Evolutionary conservation across 1,140 invertebrate species (phyloP), one percentile per base, ranked within the genome.

Genomic region (Atta colombica): DNA sequence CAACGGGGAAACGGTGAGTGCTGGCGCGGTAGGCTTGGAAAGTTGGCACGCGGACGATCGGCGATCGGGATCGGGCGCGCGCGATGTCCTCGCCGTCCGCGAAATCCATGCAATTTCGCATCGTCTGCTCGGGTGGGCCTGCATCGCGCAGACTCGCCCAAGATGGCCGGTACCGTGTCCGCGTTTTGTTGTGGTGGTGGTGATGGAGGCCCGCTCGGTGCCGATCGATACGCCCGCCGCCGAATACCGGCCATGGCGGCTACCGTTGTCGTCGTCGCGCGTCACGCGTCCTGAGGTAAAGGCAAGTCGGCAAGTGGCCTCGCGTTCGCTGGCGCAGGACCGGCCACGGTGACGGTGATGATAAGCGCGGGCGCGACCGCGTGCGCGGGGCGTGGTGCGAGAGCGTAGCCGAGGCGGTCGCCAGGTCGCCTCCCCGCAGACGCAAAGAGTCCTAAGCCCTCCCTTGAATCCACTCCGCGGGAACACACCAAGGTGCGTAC

Each of bases 401-500:
- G 85, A 87, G 89, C 85, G 86, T 92, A 90, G 89, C 89, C 89
- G 81, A 86, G 85, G 55, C 89, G 89, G 86, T 87, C 75, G 89
- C 85, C 91, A 86, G 89, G 89, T 87, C 75, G 89, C 85, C 91
- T 91, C 90, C 88, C 89, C 91, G 88, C 90, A 92, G 89, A 91
- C 88, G 88, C 89, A 89, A 90, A 89, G 65, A 45, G 87, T 68
- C 81, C 89, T 88, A 78, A 90, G 81, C 89, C 89, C 89, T 90
- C 89, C 87, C 89, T 69, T 91, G 87, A 86, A 21, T 87, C 88
- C 91, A 92, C 90, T 92, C 90, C 80, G 12, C 92, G 96, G 96
- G 96, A 68, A 96, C 97, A 97, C 97, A 97, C 97, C 69, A 92
- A 98, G 97, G 97, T 98, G 97, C 97, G 97, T 98, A 98, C 97